Conservation (phyloP, 2,797 vertebrate genomes). For the Coreius guichenoti region DNA sequence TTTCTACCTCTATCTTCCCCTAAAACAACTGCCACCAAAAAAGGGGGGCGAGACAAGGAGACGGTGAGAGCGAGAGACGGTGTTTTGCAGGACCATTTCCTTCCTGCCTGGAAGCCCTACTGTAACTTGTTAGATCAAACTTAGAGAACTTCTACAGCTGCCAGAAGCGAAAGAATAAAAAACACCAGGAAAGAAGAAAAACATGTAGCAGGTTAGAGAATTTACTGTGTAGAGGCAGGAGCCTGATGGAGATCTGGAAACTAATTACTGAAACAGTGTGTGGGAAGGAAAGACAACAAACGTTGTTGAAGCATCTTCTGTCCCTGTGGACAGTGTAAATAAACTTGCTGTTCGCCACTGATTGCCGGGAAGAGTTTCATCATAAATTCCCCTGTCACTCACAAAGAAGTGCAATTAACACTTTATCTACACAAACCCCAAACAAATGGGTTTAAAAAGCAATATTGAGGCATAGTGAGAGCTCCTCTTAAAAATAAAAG, state of each 20-base stretch:
- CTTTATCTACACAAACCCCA: constrained; percentile 7
- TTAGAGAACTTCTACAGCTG: constrained; percentile 73
- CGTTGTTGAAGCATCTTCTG: constrained; percentile 58
- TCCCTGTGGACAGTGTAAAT: constrained; percentile 69
- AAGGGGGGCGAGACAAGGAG: constrained; percentile 11
- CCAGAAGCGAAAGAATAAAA: constrained; percentile 72
- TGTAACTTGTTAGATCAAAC: constrained; percentile 80
- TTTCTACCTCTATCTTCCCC: constrained; percentile 17
- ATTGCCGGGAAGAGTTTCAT: constrained; percentile 71
- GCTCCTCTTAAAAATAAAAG: background rate
- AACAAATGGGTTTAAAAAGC: constrained; percentile 31
- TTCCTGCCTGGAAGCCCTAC: constrained; percentile 82
- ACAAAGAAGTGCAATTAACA: constrained; percentile 49
- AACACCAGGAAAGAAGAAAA: constrained; percentile 63
- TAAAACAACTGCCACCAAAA: constrained; percentile 40
- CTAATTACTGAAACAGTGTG: constrained; percentile 70
- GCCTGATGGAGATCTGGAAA: constrained; percentile 65
- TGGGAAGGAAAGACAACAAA: constrained; percentile 60
- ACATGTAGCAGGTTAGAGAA: constrained; percentile 72
- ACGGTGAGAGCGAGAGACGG: constrained; percentile 53
- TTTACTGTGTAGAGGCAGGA: constrained; percentile 67
- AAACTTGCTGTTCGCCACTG: constrained; percentile 50
- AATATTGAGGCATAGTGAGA: background rate
- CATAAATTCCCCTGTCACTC: constrained; percentile 58
- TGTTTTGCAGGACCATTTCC: constrained; percentile 80